phyloP scores from a whole-genome alignment of 1,140 invertebrate species.

The Leptestheria dahalacensis region DNA sequence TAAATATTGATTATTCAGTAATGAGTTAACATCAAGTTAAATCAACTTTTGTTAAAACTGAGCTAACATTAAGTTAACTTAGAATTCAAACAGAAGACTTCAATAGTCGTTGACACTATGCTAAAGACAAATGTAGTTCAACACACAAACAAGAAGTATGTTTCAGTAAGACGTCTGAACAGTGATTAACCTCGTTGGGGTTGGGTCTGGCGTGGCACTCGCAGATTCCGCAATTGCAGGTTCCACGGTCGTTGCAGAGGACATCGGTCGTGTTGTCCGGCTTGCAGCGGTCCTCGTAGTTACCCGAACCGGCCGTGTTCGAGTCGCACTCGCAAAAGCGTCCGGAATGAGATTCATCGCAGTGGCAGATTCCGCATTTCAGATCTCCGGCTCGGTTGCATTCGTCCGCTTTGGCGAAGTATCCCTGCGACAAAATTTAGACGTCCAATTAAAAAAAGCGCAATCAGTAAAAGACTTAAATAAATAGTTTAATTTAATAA shows the following conservation, averaged over 20 bases:
- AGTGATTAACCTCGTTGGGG: conserved; percentile 32
- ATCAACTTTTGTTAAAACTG: no score
- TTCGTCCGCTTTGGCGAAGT: conserved; percentile 19
- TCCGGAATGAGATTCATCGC: conserved; percentile 60
- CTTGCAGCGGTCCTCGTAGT: conserved; percentile 43
- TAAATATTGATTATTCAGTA: no score
- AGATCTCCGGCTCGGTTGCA: conserved; percentile 51
- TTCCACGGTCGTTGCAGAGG: conserved; percentile 58
- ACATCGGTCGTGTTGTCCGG: conserved; percentile 49
- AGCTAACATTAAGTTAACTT: no score
- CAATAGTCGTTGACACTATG: no score
- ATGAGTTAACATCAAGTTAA: no score
- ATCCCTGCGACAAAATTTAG: conserved; percentile 27
- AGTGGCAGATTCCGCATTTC: conserved; percentile 79
- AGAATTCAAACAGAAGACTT: no score
- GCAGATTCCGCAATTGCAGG: conserved; percentile 65
- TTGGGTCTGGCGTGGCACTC: conserved; percentile 44
- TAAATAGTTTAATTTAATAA: no score
- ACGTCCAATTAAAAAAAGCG: no score
- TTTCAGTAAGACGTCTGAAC: no score
- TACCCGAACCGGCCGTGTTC: conserved; percentile 26
- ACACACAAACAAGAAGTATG: no score
- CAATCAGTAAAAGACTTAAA: no score
- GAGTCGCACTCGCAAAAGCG: conserved; percentile 70
- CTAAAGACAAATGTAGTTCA: no score